Conservation (phyloP, 2,113 vertebrate species). For the Petrocephalus zakoni region DNA sequence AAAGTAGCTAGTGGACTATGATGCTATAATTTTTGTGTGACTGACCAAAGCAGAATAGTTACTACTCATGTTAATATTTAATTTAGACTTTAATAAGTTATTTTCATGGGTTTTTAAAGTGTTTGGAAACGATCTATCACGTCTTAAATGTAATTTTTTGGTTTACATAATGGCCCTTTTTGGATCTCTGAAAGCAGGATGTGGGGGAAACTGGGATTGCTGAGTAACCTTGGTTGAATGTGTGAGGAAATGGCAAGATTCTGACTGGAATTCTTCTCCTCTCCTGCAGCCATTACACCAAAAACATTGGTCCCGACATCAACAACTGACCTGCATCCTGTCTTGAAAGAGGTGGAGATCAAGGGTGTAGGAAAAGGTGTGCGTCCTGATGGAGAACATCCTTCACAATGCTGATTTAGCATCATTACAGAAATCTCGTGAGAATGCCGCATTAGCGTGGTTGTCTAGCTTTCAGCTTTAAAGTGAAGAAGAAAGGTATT, state of each 20-base stretch:
- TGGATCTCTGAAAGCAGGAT: not conserved
- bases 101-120: not conserved
- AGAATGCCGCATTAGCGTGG: not conserved
- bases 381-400: constrained; percentile 19
- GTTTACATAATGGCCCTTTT: not conserved
- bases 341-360: constrained; percentile 44
- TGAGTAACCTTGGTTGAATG: not conserved
- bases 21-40: not conserved
- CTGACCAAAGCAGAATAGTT: not conserved
- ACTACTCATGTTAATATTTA: not conserved
- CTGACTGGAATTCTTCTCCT: not conserved
- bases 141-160: not conserved
- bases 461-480: not conserved
- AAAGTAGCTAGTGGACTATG: not conserved
- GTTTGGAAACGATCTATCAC: not conserved
- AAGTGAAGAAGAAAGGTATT: not conserved
- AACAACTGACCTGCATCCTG: constrained; percentile 1
- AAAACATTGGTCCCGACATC: not conserved
- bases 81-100: not conserved
- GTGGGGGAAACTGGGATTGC: not conserved
- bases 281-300: not conserved
- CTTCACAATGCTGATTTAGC: not conserved
- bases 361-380: constrained; percentile 48
- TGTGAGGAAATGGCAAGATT: not conserved
- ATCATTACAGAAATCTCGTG: not conserved